Percentiles rank a stretch among this genome's conserved stretches.
Conservation (phyloP, 2,888 invertebrate genomes). For the Agelastica alni region DNA sequence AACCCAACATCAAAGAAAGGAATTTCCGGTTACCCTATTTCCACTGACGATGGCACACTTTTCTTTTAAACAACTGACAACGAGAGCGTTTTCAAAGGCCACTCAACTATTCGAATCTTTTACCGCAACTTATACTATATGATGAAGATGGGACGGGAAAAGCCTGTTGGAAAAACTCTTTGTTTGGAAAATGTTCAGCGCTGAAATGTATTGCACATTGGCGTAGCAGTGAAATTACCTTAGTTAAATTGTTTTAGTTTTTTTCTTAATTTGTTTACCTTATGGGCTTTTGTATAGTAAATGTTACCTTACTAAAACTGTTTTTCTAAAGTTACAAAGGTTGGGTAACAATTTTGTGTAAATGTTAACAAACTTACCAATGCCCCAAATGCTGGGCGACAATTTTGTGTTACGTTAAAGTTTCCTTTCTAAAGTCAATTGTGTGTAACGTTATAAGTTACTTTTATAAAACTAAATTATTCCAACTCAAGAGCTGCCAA, state of each 20-base stretch:
- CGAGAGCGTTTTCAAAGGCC: conserved; percentile 7
- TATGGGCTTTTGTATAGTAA: too few relatives aligned
- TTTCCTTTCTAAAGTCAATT: too few relatives aligned
- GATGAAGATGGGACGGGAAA: background rate
- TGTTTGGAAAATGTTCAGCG: conserved; percentile 7
- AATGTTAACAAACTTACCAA: too few relatives aligned
- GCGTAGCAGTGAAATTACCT: background rate
- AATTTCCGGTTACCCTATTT: conserved; percentile 10
- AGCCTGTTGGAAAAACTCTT: conserved; percentile 2
- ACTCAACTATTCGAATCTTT: conserved; percentile 4
- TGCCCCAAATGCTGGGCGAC: too few relatives aligned
- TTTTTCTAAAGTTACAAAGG: too few relatives aligned
- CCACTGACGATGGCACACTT: conserved; percentile 8
- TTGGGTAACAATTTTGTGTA: too few relatives aligned
- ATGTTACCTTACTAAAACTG: too few relatives aligned
- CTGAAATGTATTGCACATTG: background rate
- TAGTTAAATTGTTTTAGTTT: background rate
- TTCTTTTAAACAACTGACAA: conserved; percentile 14
- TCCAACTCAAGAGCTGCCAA: too few relatives aligned
- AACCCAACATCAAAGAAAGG: background rate
- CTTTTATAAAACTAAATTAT: too few relatives aligned
- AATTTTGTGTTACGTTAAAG: too few relatives aligned
- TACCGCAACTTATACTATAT: background rate
- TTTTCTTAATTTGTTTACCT: background rate
- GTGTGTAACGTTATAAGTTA: too few relatives aligned